Evolutionary conservation across 2,113 vertebrate genomes (phyloP).

Genomic region (Catagonus wagneri): DNA sequence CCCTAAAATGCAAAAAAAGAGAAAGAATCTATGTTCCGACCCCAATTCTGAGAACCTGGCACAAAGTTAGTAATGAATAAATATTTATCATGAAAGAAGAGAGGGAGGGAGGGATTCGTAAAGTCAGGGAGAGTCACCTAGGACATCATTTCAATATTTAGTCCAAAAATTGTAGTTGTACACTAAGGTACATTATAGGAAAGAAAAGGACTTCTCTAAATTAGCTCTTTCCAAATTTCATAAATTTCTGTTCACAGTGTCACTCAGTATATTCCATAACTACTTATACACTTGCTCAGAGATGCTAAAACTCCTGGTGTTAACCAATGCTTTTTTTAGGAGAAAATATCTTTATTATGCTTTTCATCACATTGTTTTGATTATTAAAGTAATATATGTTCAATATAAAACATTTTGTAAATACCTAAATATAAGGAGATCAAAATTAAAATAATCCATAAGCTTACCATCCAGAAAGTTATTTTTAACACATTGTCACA

Average conservation of each 20-base stretch:
- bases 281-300: neutral
- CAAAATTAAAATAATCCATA: slow-evolving; percentile 33
- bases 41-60: neutral
- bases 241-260: neutral
- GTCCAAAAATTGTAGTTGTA: neutral
- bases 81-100: neutral
- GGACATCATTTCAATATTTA: neutral
- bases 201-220: neutral
- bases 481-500: neutral
- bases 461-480: neutral
- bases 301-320: neutral
- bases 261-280: neutral
- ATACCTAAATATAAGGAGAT: slow-evolving; percentile 36
- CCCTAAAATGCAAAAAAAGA: too few relatives aligned
- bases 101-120: neutral
- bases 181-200: neutral
- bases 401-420: slow-evolving; percentile 17
- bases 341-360: neutral
- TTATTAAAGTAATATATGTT: slow-evolving; percentile 8
- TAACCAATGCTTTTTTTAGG: slow-evolving; percentile 6
- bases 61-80: neutral
- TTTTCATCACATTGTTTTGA: slow-evolving; percentile 1
- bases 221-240: neutral
- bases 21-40: neutral
- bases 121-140: neutral